phyloP scores from a whole-genome alignment of 2,113 vertebrate species.

The Eublepharis macularius region DNA sequence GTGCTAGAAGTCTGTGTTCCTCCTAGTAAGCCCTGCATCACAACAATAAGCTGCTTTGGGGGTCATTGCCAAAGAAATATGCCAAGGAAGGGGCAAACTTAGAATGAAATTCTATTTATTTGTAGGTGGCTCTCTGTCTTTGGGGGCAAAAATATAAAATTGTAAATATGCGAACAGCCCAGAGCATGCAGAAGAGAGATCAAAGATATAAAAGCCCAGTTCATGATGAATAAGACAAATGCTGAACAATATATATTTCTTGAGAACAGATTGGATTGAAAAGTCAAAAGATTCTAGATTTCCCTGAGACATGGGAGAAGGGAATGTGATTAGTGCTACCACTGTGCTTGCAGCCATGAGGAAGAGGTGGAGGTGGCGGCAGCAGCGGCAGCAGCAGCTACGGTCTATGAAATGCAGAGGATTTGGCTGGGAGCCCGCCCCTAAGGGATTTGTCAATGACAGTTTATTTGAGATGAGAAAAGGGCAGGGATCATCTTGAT shows the following conservation, averaged over 20 bases:
- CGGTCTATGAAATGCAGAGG: background rate
- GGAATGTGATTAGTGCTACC: background rate
- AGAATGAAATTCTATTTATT: background rate
- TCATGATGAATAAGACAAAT: background rate
- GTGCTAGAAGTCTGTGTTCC: background rate
- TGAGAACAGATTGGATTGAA: background rate
- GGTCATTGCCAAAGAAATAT: background rate
- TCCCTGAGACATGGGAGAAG: background rate
- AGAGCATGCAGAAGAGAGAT: background rate
- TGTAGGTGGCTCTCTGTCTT: background rate
- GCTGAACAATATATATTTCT: background rate
- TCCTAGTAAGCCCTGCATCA: no score
- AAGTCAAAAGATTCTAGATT: background rate
- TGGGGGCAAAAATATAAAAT: background rate
- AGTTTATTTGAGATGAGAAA: constrained; percentile 11
- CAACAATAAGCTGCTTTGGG: background rate
- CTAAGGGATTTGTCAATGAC: constrained; percentile 17
- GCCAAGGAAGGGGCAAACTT: background rate
- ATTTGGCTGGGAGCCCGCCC: background rate
- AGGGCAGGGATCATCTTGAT: constrained; percentile 16
- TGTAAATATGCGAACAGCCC: background rate
- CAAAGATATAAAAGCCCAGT: background rate
- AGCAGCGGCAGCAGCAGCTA: background rate
- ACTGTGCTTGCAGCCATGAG: background rate
- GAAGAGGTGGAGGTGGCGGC: background rate